Base-by-base conservation (phyloP, 1,140 invertebrate genomes). In the Zelostemma sp. region DNA sequence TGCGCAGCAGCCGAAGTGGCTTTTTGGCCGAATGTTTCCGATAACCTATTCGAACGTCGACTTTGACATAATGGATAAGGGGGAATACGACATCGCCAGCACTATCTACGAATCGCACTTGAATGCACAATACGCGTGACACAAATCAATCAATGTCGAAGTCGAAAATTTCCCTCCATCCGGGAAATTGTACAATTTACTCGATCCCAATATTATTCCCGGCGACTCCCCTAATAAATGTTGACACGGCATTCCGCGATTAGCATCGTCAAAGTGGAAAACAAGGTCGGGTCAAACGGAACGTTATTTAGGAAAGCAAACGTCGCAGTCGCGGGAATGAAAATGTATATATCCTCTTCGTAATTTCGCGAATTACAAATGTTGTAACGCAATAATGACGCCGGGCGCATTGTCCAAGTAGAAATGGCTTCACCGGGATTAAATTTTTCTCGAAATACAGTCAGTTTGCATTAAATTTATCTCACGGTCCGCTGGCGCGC, bases 21-120 rank as follows among this genome's bases (percentile, higher is more conserved):
- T 64, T 59, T 63, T 64, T 63, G 11, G 56, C 57, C 59, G 69
- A 67, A 50, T 64, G 69, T 51, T 53, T 59, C 60, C 59, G 63
- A 72, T 72, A 72, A 63, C 59, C 59, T 60, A 72, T 67, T 72
- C 56, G 68, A 72, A 67, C 60, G 68, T 72, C 63, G 68, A 72
- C 68, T 72, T 67, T 67, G 63, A 72, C 68, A 72, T 72, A 57
- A 55, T 55, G 58, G 60, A 62, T 67, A 72, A 67, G 68, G 56
- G 63, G 63, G 59, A 25, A 67, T 67, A 59, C 68, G 68, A 66
- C 63, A 71, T 71, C 59, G 63, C 54, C 62, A 66, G 45, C 67
- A 15, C 59, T 67, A 64, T 72, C 68, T 66, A 55, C 68, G 62
- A 71, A 71, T 71, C 54, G 62, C 68, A 64, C 59, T 72, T 60